Percentiles rank a stretch among this genome's conserved stretches.
Evolutionary conservation across 2,797 vertebrate genomes (phyloP).

Genomic region (Hippocampus kuda): DNA sequence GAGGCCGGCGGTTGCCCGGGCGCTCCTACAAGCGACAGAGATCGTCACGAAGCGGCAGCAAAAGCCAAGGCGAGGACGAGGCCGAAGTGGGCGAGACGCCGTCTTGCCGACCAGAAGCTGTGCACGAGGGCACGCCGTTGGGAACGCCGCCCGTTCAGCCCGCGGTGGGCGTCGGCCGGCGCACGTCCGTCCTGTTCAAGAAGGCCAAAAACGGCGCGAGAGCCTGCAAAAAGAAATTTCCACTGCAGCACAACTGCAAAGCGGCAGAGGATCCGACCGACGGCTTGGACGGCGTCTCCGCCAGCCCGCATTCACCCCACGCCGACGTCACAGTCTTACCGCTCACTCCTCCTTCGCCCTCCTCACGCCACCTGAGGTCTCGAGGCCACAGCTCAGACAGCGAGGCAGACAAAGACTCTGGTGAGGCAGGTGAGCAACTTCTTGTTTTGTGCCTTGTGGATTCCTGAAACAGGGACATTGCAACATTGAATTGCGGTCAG

Average conservation of each 20-base stretch:
- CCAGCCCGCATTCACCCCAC: conserved; percentile 22
- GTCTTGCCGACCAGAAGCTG: conserved; percentile 59
- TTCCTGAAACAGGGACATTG: no score
- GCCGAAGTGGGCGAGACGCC: conserved; percentile 58
- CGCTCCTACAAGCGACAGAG: conserved; percentile 73
- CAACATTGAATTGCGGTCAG: no score
- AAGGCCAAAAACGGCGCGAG: conserved; percentile 88
- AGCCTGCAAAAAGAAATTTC: conserved; percentile 63
- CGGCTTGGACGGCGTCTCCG: conserved; percentile 33
- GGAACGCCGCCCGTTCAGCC: conserved; percentile 47
- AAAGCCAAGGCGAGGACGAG: conserved; percentile 62
- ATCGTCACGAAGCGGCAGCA: conserved; percentile 59
- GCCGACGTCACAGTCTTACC: conserved; percentile 41
- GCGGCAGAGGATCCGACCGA: conserved; percentile 49
- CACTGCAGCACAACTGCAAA: conserved; percentile 69
- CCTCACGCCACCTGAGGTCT: conserved; percentile 68
- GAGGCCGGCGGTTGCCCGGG: conserved; percentile 71
- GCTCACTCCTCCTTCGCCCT: conserved; percentile 50
- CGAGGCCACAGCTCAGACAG: conserved; percentile 69
- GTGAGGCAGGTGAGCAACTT: conserved; percentile 66
- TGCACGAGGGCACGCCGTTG: conserved; percentile 67
- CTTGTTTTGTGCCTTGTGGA: not conserved
- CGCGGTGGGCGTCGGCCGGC: conserved; percentile 74
- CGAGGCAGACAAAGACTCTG: conserved; percentile 67
- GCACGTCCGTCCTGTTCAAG: conserved; percentile 84